A percentile compares a stretch with the other conserved stretches of the same genome.
These are phyloP conservation scores for Drosophila sp. DNA, from an alignment of 1,140 invertebrate species.

Conservation along the genomic window DNA sequence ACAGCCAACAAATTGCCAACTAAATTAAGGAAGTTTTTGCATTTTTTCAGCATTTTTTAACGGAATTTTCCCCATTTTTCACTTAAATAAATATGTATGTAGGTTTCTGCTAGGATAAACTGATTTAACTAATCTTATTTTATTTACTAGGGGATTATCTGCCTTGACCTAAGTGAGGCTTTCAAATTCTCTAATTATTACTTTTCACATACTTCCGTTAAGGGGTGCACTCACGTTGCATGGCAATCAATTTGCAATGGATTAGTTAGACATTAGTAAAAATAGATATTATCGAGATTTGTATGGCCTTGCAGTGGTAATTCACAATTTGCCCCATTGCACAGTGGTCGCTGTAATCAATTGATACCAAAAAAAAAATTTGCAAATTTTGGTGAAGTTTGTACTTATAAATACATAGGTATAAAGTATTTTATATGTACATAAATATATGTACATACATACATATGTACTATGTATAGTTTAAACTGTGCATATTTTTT, in stretches of 20 bases:
- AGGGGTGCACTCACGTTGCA: slow-evolving; percentile 28
- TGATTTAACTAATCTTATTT: too few relatives aligned
- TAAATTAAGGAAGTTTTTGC: slow-evolving; percentile 35
- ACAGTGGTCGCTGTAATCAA: too few relatives aligned
- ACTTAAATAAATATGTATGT: too few relatives aligned
- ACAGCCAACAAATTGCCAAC: slow-evolving; percentile 9
- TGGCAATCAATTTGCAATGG: slow-evolving; percentile 43
- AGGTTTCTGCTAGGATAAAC: too few relatives aligned
- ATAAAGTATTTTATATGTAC: too few relatives aligned
- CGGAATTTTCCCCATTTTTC: not conserved
- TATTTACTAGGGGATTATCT: not conserved
- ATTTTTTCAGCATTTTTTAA: not conserved
- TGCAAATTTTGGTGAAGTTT: too few relatives aligned
- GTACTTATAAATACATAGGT: too few relatives aligned
- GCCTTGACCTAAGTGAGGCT: not conserved
- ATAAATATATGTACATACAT: too few relatives aligned
- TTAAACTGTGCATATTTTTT: too few relatives aligned
- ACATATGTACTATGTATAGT: too few relatives aligned
- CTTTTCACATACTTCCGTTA: slow-evolving; percentile 46
- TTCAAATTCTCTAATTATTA: slow-evolving; percentile 15
- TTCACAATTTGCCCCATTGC: not conserved
- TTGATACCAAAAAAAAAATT: too few relatives aligned
- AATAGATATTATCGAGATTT: slow-evolving; percentile 8
- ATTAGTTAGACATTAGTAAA: slow-evolving; percentile 27
- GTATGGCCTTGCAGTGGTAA: not conserved